Conservation (phyloP, 2,888 invertebrate genomes). For the Timandra comae region DNA sequence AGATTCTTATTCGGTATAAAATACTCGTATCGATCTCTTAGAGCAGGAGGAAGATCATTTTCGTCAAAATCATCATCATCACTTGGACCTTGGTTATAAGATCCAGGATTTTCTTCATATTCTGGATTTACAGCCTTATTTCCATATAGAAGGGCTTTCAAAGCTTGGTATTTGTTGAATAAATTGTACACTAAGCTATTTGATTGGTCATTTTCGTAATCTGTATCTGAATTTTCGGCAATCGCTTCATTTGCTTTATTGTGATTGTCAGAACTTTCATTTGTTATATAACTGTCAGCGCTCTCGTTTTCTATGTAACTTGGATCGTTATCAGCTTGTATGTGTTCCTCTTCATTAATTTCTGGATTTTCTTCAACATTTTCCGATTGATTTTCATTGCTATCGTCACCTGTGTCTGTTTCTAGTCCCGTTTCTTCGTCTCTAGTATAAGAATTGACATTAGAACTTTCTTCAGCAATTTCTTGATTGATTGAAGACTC, state of each 20-base stretch:
- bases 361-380: no score
- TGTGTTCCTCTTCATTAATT: no score
- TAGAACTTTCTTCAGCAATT: no score
- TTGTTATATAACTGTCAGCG: constrained; percentile 11
- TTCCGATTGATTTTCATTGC: no score
- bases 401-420: no score
- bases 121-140: no score
- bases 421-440: no score
- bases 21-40: constrained; percentile 15
- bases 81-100: constrained; percentile 31
- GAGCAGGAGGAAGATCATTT: constrained; percentile 45
- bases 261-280: constrained; percentile 15
- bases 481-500: no score
- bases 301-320: constrained; percentile 4
- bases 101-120: no score
- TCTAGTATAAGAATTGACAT: no score
- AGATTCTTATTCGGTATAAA: background rate
- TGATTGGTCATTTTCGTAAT: no score
- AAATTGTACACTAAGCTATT: constrained; percentile 28
- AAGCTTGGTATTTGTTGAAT: constrained; percentile 36
- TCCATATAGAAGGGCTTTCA: constrained; percentile 23
- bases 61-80: constrained; percentile 41
- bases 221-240: no score
- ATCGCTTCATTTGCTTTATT: constrained; percentile 19
- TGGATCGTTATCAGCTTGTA: background rate